Percentiles rank a stretch among this genome's conserved stretches.
Evolutionary conservation across 2,888 invertebrate species (phyloP).

Genomic region (Pemphredon lugubris): DNA sequence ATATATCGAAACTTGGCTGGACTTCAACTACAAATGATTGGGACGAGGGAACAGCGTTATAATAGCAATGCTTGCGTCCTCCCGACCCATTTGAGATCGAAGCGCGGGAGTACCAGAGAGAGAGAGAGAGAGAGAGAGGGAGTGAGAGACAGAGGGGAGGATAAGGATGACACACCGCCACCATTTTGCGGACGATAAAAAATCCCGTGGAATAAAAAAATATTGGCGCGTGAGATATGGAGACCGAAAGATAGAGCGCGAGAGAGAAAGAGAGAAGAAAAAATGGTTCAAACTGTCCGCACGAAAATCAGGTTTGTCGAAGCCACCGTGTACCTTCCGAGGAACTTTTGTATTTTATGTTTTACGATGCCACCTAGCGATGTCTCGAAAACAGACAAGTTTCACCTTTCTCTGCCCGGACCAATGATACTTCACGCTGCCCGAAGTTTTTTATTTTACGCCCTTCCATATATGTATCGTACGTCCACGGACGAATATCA

Average conservation of each 20-base stretch:
- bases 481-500: constrained; percentile 46
- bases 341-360: constrained; percentile 58
- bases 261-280: background rate
- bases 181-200: constrained; percentile 57
- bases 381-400: constrained; percentile 44
- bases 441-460: too few species aligned
- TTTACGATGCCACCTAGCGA: constrained; percentile 43
- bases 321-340: constrained; percentile 43
- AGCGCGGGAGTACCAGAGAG: constrained; percentile 31
- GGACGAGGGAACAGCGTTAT: constrained; percentile 69
- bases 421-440: too few species aligned
- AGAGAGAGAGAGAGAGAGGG: background rate
- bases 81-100: constrained; percentile 62
- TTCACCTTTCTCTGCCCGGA: constrained; percentile 7
- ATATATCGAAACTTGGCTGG: constrained; percentile 77
- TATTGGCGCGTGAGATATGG: background rate
- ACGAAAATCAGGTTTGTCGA: constrained; percentile 31
- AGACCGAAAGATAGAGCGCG: background rate
- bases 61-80: constrained; percentile 65
- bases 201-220: constrained; percentile 48
- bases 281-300: constrained; percentile 8
- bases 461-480: too few species aligned
- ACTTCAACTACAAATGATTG: constrained; percentile 76
- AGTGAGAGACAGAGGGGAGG: constrained; percentile 6
- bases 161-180: constrained; percentile 37